Evolutionary conservation across 1,140 invertebrate genomes (phyloP), one percentile per base, ranked within the genome.

Genomic region (Vanessa atalanta): DNA sequence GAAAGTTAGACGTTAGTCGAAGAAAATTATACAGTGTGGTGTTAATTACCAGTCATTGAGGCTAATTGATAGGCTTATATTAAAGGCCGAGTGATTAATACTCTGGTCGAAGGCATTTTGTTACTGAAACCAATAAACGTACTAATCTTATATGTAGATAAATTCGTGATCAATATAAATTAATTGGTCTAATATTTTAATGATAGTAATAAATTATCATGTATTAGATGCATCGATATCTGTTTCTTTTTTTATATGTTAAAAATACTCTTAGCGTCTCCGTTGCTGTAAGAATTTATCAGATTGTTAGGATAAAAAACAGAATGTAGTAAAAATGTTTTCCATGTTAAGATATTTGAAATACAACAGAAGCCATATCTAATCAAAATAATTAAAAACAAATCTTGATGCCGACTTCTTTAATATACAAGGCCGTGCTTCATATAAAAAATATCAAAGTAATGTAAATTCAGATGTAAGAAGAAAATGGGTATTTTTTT

Each of bases 11-110:
- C 73, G 73, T 78, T 80, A 65, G 74, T 64, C 70, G 74, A 76
- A 31, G 78, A 73, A 80, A 80, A 82, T 79, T 83, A 80, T 72
- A 74, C 67, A 71, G 76, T 76, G 70, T 73, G 76, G 65, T 80
- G 77, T 80, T 83, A 83, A 81, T 83, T 83, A 83, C 77, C 79
- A 76, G 75, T 80, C 76, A 83, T 83, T 79, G 79, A 77, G 79
- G 79, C 77, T 80, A 80, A 83, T 81, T 78, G 79, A 83, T 81
- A 80, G 79, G 79, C 81, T 76, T 65, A 70, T 75, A 77, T 73
- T 72, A 77, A 77, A 81, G 65, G 60, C 70, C 57, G 51, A 65
- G 72, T 80, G 79, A 83, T 83, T 83, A 77, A 83, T 81, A 63
- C 70, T 31, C 66, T 53, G 66, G 37, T 71, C 47, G 57, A 72